Percentiles rank a stretch among this genome's conserved stretches.
These are phyloP conservation scores for Epistrophella euchroma DNA, from an alignment of 2,888 invertebrate genomes.

Conservation along the genomic window DNA sequence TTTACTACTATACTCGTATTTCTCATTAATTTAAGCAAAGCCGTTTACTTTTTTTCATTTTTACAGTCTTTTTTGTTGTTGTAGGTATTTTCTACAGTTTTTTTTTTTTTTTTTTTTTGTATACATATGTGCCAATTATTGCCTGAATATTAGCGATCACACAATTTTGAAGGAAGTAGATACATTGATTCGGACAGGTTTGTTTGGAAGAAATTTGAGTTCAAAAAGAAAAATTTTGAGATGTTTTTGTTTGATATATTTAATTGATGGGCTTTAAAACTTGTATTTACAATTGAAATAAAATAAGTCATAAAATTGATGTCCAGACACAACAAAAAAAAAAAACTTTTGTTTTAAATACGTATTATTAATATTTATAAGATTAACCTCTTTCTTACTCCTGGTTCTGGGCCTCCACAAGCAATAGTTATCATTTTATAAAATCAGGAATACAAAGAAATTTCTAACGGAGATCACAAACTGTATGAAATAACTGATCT, in stretches of 20 bases:
- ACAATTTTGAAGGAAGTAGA: constrained; percentile 33
- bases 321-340: no score
- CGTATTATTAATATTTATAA: no score
- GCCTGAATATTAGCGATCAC: constrained; percentile 43
- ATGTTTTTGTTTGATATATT: neutral
- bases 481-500: no score
- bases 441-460: no score
- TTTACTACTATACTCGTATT: neutral
- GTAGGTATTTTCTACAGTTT: constrained; percentile 3
- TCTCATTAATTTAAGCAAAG: constrained; percentile 50
- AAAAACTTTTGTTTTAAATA: no score
- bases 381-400: no score
- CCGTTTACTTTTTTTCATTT: constrained; percentile 11
- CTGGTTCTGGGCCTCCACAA: no score
- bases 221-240: neutral
- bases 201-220: neutral
- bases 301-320: neutral
- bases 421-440: no score
- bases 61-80: neutral
- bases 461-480: no score
- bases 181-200: neutral
- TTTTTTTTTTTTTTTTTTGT: no score
- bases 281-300: no score
- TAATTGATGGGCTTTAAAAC: neutral
- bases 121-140: constrained; percentile 53